Evolutionary conservation across 2,888 invertebrate species (phyloP).

Genomic region (Iphiclides podalirius): DNA sequence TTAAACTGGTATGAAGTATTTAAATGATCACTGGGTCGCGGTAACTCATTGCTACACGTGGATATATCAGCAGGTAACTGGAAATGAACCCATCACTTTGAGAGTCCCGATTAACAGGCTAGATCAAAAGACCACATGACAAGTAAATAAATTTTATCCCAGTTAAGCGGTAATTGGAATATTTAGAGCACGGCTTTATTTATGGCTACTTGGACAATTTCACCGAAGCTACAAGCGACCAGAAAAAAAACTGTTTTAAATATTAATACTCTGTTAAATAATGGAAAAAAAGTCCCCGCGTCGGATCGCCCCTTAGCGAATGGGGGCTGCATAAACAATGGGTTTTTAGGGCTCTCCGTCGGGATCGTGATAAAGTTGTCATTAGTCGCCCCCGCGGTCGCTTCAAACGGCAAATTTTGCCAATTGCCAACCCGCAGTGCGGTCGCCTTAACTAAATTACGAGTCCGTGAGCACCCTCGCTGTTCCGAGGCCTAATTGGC

Average conservation of each 20-base stretch:
- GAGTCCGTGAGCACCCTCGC: not conserved
- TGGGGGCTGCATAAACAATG: constrained; percentile 41
- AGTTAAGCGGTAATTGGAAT: no score
- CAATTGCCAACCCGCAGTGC: constrained; percentile 54
- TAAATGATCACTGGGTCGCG: no score
- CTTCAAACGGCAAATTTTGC: constrained; percentile 40
- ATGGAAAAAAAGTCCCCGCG: constrained; percentile 23
- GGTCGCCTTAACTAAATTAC: constrained; percentile 38
- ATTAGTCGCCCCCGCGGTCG: constrained; percentile 19
- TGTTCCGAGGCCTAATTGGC: constrained; percentile 12
- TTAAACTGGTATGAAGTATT: no score
- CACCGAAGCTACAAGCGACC: no score
- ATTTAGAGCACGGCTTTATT: no score
- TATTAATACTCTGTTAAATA: constrained; percentile 25
- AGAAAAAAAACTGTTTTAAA: constrained; percentile 12
- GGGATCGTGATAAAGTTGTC: constrained; percentile 22
- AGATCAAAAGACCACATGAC: no score
- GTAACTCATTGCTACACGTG: no score
- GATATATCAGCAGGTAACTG: no score
- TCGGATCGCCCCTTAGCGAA: constrained; percentile 30
- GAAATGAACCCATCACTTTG: no score
- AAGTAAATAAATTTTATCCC: no score
- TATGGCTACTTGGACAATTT: no score
- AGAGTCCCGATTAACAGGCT: no score
- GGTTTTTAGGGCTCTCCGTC: constrained; percentile 22